Evolutionary conservation across 2,888 invertebrate genomes (phyloP).

Genomic region (Erebia ligea): DNA sequence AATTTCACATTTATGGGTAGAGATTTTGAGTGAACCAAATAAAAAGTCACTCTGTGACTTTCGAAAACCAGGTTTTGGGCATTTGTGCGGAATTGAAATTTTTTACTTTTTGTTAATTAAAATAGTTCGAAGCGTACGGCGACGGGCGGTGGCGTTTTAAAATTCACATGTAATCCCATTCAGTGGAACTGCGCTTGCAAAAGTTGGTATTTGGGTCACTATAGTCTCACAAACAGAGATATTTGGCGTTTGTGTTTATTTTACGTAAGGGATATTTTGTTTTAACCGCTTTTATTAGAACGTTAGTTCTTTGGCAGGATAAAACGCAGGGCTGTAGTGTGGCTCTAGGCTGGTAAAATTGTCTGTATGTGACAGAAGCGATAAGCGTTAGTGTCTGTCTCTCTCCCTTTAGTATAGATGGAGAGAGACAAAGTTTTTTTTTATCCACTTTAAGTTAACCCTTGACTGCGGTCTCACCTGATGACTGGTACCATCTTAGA

Average conservation of each 20-base stretch:
- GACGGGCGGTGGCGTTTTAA: background rate
- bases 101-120: conserved; percentile 21
- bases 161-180: conserved; percentile 13
- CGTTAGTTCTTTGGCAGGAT: too few species aligned
- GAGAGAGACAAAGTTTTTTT: too few species aligned
- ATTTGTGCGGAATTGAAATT: background rate
- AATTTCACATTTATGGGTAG: background rate
- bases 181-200: background rate
- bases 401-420: too few species aligned
- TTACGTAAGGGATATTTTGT: background rate
- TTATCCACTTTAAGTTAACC: too few species aligned
- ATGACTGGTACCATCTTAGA: too few species aligned
- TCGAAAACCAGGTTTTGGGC: background rate
- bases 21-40: background rate
- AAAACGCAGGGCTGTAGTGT: too few species aligned
- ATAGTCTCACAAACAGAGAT: background rate
- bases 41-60: background rate
- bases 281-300: background rate
- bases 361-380: too few species aligned
- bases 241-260: background rate
- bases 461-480: too few species aligned
- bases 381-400: too few species aligned
- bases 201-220: background rate
- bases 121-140: background rate
- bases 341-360: too few species aligned